Evolutionary conservation across 2,797 vertebrate genomes (phyloP), one percentile per base, ranked within the genome.

Genomic region (Champsocephalus gunnari): DNA sequence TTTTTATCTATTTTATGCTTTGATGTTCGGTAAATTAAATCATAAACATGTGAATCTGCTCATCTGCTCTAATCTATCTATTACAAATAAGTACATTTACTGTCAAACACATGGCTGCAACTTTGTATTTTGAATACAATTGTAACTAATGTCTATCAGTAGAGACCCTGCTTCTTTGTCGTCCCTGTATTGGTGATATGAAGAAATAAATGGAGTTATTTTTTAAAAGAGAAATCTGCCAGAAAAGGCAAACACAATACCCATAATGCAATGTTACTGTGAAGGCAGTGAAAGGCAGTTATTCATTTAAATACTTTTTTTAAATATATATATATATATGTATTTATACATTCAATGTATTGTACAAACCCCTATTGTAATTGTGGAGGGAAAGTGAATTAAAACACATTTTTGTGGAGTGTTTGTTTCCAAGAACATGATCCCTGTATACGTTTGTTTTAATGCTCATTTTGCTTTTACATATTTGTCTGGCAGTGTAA

Each of bases 1-100:
- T 59, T 53, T 51, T 17, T 65, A 32, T 43, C 11, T 58, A 28
- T 57, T 58, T 47, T 11, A 67, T 12, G 17, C 41, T 66, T 62
- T 59, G 9, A 34, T 49, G 56, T 67, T 53, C 34, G 9, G 2
- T 38, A 50, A 62, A 41, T 54, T 21, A 51, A 48, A 70, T 41
- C 34, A 38, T 62, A 47, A 41, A 47, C n/a, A 54, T 32, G 48
- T n/a, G 11, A n/a, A 58, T 13, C 38, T 16, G 3, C 2, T 7
- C 45, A 3, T 32, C 14, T 38, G 12, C 17, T 16, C 12, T 38
- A 38, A 38, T 38, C 6, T 6, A 16, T 34, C 19, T 4, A 19
- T 28, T 32, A 73, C 58, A 44, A 10, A 2, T 9, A 2, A 21
- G 50, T 12, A 49, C 12, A 54, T 38, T n/a, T 9, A 19, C 3